A percentile compares a stretch with the other conserved stretches of the same genome.
These are phyloP conservation scores for Gymnothorax javanicus DNA, from an alignment of 2,797 vertebrate genomes.

Conservation along the genomic window DNA sequence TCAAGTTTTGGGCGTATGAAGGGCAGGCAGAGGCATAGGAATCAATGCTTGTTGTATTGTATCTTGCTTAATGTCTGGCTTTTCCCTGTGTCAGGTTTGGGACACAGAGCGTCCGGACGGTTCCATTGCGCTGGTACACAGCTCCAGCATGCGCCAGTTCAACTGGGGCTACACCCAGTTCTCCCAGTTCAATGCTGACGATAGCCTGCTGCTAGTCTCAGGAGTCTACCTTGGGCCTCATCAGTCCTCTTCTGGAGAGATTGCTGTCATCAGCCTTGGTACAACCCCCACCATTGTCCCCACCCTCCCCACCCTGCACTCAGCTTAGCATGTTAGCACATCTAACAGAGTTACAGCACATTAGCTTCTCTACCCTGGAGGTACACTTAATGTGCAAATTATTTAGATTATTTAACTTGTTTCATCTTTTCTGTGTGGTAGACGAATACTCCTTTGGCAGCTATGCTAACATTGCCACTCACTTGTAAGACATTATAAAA, in stretches of 20 bases:
- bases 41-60: no score
- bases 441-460: neutral
- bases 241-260: slow-evolving; percentile 91
- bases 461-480: no score
- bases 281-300: slow-evolving; percentile 33
- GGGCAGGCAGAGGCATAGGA: no score
- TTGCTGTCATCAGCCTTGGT: slow-evolving; percentile 95
- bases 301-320: neutral
- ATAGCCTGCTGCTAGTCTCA: slow-evolving; percentile 90
- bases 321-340: neutral
- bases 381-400: neutral
- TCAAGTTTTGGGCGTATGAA: no score
- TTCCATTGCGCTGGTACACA: slow-evolving; percentile 86
- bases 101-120: slow-evolving; percentile 80
- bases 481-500: no score
- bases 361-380: neutral
- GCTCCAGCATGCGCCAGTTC: slow-evolving; percentile 91
- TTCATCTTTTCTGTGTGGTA: neutral
- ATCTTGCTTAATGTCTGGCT: neutral
- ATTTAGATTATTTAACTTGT: no score
- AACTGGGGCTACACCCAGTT: slow-evolving; percentile 99
- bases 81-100: slow-evolving; percentile 79
- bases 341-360: neutral
- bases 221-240: slow-evolving; percentile 93
- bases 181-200: slow-evolving; percentile 95